These are phyloP conservation scores for Psilopogon haemacephalus DNA, from an alignment of 2,113 vertebrate species.

Conservation along the genomic window DNA sequence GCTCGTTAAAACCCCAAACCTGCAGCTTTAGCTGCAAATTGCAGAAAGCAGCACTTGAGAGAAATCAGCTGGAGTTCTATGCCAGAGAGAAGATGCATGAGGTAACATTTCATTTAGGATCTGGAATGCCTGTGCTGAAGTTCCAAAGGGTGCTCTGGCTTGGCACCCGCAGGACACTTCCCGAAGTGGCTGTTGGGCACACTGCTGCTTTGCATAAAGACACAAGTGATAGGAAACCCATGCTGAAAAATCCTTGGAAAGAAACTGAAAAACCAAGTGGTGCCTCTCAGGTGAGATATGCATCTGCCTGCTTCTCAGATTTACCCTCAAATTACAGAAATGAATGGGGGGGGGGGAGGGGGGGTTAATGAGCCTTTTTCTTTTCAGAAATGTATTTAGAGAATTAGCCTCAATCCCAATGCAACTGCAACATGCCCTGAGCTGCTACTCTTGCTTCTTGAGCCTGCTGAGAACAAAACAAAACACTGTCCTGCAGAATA, in stretches of 20 bases:
- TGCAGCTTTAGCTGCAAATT: background rate
- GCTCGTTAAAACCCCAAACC: background rate
- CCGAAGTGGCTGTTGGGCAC: constrained; percentile 29
- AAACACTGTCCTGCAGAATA: background rate
- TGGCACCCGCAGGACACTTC: too few species aligned
- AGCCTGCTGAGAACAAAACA: background rate
- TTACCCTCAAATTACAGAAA: background rate
- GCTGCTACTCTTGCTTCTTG: background rate
- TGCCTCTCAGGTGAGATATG: background rate
- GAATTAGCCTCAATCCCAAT: background rate
- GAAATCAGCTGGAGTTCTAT: background rate
- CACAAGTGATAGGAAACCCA: background rate
- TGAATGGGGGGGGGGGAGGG: too few species aligned
- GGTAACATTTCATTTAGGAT: constrained; percentile 37
- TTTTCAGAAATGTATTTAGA: background rate
- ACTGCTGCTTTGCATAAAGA: constrained; percentile 28
- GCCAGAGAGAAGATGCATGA: constrained; percentile 35
- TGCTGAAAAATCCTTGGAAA: background rate
- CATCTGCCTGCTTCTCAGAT: background rate
- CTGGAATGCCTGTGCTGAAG: constrained; percentile 17
- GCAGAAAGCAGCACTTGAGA: background rate
- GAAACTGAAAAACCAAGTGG: background rate
- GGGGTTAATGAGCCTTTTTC: background rate
- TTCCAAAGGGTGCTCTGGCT: background rate
- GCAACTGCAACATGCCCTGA: background rate